Percentiles rank a stretch among this genome's conserved stretches.
Conservation (phyloP, 2,797 vertebrate species). For the Diglossa cyanea region DNA sequence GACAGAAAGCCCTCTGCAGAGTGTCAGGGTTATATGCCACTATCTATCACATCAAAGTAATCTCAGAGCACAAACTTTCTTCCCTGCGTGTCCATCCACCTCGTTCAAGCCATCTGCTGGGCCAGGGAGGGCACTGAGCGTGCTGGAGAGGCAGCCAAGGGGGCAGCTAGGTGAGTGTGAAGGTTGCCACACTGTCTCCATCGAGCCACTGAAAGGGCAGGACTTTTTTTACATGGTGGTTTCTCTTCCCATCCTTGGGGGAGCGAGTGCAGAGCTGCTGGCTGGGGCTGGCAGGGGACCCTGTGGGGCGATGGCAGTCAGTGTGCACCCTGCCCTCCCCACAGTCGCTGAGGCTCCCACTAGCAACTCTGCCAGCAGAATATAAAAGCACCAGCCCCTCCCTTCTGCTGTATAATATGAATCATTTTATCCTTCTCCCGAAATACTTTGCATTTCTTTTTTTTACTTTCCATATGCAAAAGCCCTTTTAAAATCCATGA, state of each 20-base stretch:
- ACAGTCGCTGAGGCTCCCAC: accelerated
- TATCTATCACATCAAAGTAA: neutral
- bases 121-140: accelerated
- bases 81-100: accelerated
- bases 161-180: accelerated
- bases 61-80: neutral
- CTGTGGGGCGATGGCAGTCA: accelerated
- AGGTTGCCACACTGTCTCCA: neutral
- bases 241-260: neutral
- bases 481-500: constrained; percentile 54
- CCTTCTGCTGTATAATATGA: constrained; percentile 16
- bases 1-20: neutral
- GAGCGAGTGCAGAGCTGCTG: neutral
- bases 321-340: neutral
- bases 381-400: neutral
- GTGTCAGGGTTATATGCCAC: neutral
- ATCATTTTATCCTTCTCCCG: constrained; percentile 49
- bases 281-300: neutral
- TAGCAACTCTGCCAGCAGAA: neutral
- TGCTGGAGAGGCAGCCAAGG: neutral
- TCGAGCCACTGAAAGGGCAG: neutral
- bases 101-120: accelerated
- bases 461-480: constrained; percentile 58
- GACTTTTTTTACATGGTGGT: accelerated
- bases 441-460: constrained; percentile 43